Base-by-base conservation (phyloP, 2,888 invertebrate species). In the Machimus atricapillus region DNA sequence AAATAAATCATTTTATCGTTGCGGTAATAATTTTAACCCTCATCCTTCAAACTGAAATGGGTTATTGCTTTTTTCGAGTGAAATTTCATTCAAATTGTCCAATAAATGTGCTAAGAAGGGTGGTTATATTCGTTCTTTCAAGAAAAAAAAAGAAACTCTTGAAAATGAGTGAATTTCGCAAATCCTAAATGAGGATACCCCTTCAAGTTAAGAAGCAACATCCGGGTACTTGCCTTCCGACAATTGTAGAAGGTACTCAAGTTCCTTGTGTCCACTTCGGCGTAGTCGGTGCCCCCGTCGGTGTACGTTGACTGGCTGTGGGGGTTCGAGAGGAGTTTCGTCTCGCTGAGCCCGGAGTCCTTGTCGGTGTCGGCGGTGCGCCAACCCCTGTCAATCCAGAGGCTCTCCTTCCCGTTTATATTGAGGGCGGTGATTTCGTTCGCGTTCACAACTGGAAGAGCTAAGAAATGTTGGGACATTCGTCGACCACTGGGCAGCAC, bases 331-430 rank as follows among this genome's bases (percentile, higher is more conserved):
- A 95, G 91, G 74, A 95, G 92, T 90, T 95, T 94, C 16, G 94
- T 94, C 90, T 94, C 94, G 87, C 93, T 93, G 85, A 93, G 89
- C 8, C 93, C 93, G 1, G 95, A 94, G 90, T 95, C 95, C 91
- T 95, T 95, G 90, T 94, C 94, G 40, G 94, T 94, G 90, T 95
- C 95, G 40, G 94, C 93, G 79, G 94, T 94, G 88, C 95, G 93
- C 95, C 95, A 95, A 58, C 95, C 95, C 87, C 95, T 93, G 90
- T 95, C 95, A 89, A 95, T 95, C 95, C 95, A 95, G 56, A 95
- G 92, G 88, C 94, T 95, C 90, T 95, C 95, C 91, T 95, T 95
- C 88, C 94, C 94, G 89, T 93, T 93, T 86, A 93, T 91, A 89
- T 93, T 93, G 88, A 93, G 89, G 1, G 93, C 93, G 23, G 93